Percentiles rank a stretch among this genome's conserved stretches.
These are phyloP conservation scores for Acrossocheilus fasciatus DNA, from an alignment of 2,797 vertebrate species.

Conservation along the genomic window DNA sequence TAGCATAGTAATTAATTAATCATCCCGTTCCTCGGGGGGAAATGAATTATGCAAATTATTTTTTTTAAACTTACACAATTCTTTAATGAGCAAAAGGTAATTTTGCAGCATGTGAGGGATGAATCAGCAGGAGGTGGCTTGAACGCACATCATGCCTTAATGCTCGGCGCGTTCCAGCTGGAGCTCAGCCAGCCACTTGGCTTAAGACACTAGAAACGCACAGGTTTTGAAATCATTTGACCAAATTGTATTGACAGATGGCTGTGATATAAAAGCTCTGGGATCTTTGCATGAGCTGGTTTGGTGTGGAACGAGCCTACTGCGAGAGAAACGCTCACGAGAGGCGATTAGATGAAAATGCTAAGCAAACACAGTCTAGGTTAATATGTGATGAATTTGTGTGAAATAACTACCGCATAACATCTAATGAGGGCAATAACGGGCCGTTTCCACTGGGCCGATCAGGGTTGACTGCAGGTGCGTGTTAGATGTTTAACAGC, in stretches of 20 bases:
- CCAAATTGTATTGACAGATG: constrained; percentile 79
- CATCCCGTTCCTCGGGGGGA: constrained; percentile 71
- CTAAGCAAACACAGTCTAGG: constrained; percentile 19
- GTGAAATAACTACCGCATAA: constrained; percentile 1
- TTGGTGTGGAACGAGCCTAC: constrained; percentile 28
- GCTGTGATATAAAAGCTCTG: constrained; percentile 71
- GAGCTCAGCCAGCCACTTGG: constrained; percentile 68
- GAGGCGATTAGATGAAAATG: constrained; percentile 16
- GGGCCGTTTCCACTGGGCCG: constrained; percentile 15
- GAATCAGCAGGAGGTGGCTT: constrained; percentile 32
- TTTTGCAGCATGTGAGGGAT: constrained; percentile 35
- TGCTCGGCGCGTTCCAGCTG: constrained; percentile 67
- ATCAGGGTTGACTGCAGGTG: constrained; percentile 19
- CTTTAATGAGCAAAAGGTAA: constrained; percentile 44
- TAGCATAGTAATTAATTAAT: constrained; percentile 79
- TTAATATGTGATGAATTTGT: constrained; percentile 43
- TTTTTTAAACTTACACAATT: constrained; percentile 48
- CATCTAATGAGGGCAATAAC: constrained; percentile 29
- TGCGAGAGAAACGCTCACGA: background rate
- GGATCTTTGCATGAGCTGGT: constrained; percentile 70
- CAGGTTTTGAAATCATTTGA: constrained; percentile 71
- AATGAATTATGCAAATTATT: constrained; percentile 76
- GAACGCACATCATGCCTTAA: constrained; percentile 33
- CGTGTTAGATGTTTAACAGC: constrained; percentile 17
- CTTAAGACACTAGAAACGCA: constrained; percentile 65